A percentile compares a stretch with the other conserved stretches of the same genome.
Evolutionary conservation across 2,888 invertebrate species (phyloP).

Genomic region (Poecilus cupreus): DNA sequence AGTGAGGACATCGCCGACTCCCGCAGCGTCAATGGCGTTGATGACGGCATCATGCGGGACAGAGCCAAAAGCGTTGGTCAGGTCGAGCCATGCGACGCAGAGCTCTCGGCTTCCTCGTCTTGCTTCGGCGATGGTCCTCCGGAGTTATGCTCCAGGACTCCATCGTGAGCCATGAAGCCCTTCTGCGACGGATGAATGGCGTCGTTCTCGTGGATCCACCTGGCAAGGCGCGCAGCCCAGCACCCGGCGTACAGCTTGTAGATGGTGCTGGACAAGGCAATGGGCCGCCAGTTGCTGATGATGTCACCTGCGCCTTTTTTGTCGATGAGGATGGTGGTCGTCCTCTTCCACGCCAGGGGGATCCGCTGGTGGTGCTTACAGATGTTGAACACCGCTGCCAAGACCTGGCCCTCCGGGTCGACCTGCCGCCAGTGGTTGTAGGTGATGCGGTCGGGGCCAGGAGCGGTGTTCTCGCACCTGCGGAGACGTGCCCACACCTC

Average conservation of each 20-base stretch:
- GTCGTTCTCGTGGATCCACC: not conserved
- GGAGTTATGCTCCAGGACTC: too few relatives aligned
- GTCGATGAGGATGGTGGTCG: not conserved
- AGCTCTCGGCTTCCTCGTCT: too few relatives aligned
- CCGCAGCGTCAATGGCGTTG: too few relatives aligned
- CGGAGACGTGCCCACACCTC: not conserved
- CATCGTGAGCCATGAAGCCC: too few relatives aligned
- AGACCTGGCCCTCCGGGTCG: not conserved
- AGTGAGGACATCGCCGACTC: not conserved
- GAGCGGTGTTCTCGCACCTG: slow-evolving; percentile 18
- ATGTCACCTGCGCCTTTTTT: not conserved
- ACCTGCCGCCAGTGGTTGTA: slow-evolving; percentile 20
- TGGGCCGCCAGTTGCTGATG: slow-evolving; percentile 21
- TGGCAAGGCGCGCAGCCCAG: too few relatives aligned
- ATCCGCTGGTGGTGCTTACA: not conserved
- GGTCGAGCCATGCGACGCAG: too few relatives aligned
- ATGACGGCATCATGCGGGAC: too few relatives aligned
- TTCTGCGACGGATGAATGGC: not conserved
- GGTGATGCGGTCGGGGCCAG: slow-evolving; percentile 1
- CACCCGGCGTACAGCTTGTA: slow-evolving; percentile 19
- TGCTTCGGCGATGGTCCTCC: too few relatives aligned
- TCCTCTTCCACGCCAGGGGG: not conserved
- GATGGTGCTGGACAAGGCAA: slow-evolving; percentile 9
- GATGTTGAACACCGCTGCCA: slow-evolving; percentile 12
- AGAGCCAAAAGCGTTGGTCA: too few relatives aligned